Conservation (phyloP, 2,113 vertebrate species). For the Colaptes auratus region DNA sequence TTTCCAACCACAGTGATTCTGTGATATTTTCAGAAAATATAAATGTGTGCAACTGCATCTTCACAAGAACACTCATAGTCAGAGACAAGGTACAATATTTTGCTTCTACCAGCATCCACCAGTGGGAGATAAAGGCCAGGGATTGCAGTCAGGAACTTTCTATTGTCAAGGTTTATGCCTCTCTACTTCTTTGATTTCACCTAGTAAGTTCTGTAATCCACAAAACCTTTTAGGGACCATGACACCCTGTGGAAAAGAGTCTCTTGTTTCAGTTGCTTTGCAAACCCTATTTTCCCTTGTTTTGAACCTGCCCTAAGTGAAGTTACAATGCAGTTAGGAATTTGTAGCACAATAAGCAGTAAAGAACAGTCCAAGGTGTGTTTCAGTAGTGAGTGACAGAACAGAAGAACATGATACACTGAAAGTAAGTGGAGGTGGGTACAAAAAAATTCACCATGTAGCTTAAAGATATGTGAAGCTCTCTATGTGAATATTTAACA, state of each 20-base stretch:
- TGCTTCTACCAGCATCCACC: not conserved
- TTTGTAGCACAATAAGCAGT: constrained; percentile 35
- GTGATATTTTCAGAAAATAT: not conserved
- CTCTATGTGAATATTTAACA: not conserved
- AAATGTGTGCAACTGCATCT: not conserved
- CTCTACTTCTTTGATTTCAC: not conserved
- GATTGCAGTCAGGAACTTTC: not conserved
- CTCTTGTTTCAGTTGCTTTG: not conserved
- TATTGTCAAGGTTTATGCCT: not conserved
- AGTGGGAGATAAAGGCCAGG: not conserved
- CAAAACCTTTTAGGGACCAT: not conserved
- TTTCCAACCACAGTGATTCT: no score
- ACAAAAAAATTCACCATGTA: not conserved
- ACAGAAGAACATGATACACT: not conserved
- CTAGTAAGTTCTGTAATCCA: not conserved
- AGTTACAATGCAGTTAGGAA: not conserved
- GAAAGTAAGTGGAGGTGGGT: not conserved
- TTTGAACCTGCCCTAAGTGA: not conserved
- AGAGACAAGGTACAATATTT: not conserved
- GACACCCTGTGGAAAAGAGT: not conserved
- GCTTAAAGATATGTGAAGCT: not conserved
- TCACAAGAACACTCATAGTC: not conserved
- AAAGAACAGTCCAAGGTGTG: constrained; percentile 27
- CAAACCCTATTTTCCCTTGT: not conserved
- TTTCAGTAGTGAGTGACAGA: not conserved